These are phyloP conservation scores for Acleris cristana DNA, from an alignment of 2,888 invertebrate genomes.

Conservation along the genomic window DNA sequence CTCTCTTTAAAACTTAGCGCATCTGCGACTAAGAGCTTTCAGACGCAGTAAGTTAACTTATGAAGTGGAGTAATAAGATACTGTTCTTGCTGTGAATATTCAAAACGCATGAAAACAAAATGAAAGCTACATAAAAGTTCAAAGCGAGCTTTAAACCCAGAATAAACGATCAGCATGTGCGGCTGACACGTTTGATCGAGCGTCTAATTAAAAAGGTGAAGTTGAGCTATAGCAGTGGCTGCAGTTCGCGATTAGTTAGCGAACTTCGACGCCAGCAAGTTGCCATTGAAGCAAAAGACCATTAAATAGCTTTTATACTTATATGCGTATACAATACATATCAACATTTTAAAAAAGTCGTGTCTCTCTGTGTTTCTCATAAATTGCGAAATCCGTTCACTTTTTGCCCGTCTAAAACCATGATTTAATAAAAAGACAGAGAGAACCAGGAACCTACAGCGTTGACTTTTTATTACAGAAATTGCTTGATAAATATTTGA, in stretches of 20 bases:
- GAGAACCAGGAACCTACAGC: too few relatives aligned
- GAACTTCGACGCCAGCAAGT: neutral
- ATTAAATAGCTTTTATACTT: neutral
- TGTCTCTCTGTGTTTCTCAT: too few relatives aligned
- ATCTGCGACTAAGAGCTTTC: conserved; percentile 31
- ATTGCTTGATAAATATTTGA: too few relatives aligned
- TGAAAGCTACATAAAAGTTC: conserved; percentile 10
- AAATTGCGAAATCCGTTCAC: too few relatives aligned
- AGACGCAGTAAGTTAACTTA: conserved; percentile 19
- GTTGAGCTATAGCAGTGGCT: conserved; percentile 12
- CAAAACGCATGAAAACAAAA: conserved; percentile 5
- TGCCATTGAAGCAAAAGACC: neutral
- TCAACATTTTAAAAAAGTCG: too few relatives aligned
- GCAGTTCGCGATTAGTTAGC: conserved; percentile 23
- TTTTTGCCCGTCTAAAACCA: too few relatives aligned
- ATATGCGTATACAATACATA: too few relatives aligned
- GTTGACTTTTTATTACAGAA: too few relatives aligned
- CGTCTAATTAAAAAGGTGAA: conserved; percentile 21
- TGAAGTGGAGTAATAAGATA: conserved; percentile 19
- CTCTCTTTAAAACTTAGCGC: conserved; percentile 12
- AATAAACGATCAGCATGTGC: conserved; percentile 15
- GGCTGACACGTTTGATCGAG: conserved; percentile 31
- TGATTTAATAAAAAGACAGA: neutral
- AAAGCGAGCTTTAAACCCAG: conserved; percentile 7
- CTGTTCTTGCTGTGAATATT: conserved; percentile 22